These are phyloP conservation scores for Lasioglossum oenotherae DNA, from an alignment of 2,888 invertebrate species.

Conservation along the genomic window DNA sequence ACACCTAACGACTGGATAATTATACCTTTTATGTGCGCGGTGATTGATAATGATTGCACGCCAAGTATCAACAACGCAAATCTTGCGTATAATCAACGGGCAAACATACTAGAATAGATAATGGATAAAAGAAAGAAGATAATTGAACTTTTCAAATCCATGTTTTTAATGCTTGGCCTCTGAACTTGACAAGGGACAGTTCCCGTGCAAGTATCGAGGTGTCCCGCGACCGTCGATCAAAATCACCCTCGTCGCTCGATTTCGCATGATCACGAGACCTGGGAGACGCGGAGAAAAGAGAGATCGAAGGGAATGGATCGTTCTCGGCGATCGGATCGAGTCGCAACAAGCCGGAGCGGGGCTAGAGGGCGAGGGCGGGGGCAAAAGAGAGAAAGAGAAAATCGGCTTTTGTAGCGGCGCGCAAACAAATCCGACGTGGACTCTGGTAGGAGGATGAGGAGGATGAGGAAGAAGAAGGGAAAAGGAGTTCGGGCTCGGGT, in stretches of 20 bases:
- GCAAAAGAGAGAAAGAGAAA: conserved; percentile 53
- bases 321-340: conserved; percentile 25
- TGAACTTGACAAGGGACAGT: background rate
- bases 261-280: background rate
- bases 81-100: background rate
- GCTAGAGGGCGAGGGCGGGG: background rate
- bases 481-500: conserved; percentile 22
- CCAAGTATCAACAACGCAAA: background rate
- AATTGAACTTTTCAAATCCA: background rate
- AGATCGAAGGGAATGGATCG: conserved; percentile 38
- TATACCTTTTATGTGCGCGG: background rate
- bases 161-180: background rate
- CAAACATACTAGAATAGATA: background rate
- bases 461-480: background rate
- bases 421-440: conserved; percentile 59
- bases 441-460: background rate
- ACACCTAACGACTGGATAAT: background rate
- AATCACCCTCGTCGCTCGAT: background rate
- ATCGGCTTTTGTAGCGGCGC: conserved; percentile 65
- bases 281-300: conserved; percentile 27
- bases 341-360: background rate
- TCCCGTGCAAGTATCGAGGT: background rate
- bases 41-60: background rate
- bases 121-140: too few species aligned
- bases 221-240: background rate